phyloP scores from a whole-genome alignment of 2,113 vertebrate genomes.

The Entomyzon cyanotis region DNA sequence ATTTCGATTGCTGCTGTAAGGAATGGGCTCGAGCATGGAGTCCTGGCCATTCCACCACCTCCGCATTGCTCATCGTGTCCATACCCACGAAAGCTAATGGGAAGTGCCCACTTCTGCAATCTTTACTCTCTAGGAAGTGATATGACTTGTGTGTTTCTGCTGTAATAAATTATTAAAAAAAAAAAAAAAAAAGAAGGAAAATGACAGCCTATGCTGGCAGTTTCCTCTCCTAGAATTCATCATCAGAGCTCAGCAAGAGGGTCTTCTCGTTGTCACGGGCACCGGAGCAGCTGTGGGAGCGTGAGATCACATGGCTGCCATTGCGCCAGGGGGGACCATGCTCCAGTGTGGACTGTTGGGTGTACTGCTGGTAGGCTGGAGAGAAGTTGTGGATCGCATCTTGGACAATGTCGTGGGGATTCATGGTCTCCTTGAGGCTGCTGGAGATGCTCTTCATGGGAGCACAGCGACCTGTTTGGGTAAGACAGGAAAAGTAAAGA shows the following conservation, averaged over 20 bases:
- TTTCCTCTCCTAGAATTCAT: slow-evolving; percentile 84
- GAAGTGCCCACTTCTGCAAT: slow-evolving; percentile 28
- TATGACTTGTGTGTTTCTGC: slow-evolving; percentile 58
- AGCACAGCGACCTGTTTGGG: slow-evolving; percentile 85
- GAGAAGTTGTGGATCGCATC: slow-evolving; percentile 98
- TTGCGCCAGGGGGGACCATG: slow-evolving; percentile 75
- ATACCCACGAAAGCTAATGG: slow-evolving; percentile 10
- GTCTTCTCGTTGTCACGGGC: slow-evolving; percentile 90
- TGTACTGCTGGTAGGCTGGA: slow-evolving; percentile 97
- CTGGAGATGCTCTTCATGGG: slow-evolving; percentile 98
- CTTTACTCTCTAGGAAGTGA: slow-evolving; percentile 59
- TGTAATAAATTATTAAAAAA: slow-evolving; percentile 68
- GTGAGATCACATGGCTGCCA: slow-evolving; percentile 76
- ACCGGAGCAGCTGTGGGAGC: slow-evolving; percentile 86
- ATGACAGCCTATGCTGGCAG: not conserved
- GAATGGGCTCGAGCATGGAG: not conserved
- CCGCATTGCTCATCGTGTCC: not conserved
- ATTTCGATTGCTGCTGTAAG: not conserved
- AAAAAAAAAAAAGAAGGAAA: not conserved
- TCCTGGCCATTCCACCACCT: not conserved
- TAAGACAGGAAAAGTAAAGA: not conserved
- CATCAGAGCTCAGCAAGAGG: slow-evolving; percentile 90
- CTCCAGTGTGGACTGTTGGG: slow-evolving; percentile 92
- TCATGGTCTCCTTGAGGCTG: slow-evolving; percentile 97
- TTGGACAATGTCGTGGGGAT: slow-evolving; percentile 92